Evolutionary conservation across 2,888 invertebrate species (phyloP), one percentile per base, ranked within the genome.

Genomic region (Fissipunctia ypsillon): DNA sequence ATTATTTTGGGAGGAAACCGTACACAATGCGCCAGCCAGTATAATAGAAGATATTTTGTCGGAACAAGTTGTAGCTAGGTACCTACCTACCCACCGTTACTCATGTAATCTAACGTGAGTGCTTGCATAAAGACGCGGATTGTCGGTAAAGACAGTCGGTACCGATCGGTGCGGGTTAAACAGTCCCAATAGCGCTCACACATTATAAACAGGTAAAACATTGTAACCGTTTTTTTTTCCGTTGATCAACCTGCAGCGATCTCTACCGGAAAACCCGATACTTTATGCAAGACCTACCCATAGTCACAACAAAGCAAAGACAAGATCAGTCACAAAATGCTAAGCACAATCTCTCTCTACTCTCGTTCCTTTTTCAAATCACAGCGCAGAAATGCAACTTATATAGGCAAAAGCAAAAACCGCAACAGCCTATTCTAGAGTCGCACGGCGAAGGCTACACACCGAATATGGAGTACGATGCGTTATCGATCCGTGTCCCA

Each of bases 401-500:
- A 68, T 78, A 74, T n/a, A 73, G 48, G 74, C 73, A 75, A 77
- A 71, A 73, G 73, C 48, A 75, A 63, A 83, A 85, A 81, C 75
- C 76, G 67, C 87, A 82, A 68, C 69, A 79, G 81, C 75, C 72
- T 74, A 75, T 74, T 73, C 64, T 81, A 70, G 16, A 85, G 73
- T 76, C 81, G 83, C 83, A 86, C 80, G 81, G 76, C 84, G 86
- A 87, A 87, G 79, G 84, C 83, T 80, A 84, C 72, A 85, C 77
- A 72, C 84, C 77, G 67, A 87, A 84, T 84, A 88, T 70, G 72
- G 86, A 84, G 86, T 84, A 79, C 83, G 87, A 90, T 92, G 91
- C 91, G 88, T 74, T 93, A 94, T 94, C 87, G 94, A 94, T 93
- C 92, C 85, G 82, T 78, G 84, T 87, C 89, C 90, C 88, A 87